Percentiles rank a stretch among this genome's conserved stretches.
Conservation (phyloP, 1,140 invertebrate species). For the Heliconius congener region DNA sequence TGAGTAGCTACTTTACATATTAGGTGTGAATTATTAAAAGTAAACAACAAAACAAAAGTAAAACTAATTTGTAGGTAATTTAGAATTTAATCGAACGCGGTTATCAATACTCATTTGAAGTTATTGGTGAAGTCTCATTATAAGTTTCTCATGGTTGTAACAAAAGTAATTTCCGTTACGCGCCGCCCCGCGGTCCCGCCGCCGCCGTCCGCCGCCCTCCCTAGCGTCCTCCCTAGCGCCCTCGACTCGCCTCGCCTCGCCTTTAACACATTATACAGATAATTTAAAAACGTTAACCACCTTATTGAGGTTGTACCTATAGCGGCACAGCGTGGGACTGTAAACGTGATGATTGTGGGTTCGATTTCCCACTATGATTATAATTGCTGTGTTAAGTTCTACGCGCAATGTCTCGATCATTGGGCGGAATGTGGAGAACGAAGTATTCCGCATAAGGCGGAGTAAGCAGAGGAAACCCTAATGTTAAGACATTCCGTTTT, state of each 20-base stretch:
- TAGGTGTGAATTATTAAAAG: neutral
- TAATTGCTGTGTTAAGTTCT: too few species aligned
- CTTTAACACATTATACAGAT: neutral
- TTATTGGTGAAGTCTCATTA: conserved; percentile 15
- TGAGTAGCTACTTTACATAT: too few species aligned
- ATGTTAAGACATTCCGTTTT: too few species aligned
- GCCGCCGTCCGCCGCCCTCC: neutral
- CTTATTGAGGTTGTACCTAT: neutral
- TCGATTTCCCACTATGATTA: too few species aligned
- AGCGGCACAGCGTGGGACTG: too few species aligned
- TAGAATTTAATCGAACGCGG: neutral
- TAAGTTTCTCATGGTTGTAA: conserved; percentile 26
- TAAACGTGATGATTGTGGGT: too few species aligned
- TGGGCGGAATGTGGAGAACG: too few species aligned
- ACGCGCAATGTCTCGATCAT: too few species aligned
- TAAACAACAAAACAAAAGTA: neutral
- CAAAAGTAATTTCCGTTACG: conserved; percentile 39
- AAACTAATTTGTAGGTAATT: neutral
- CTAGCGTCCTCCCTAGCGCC: neutral
- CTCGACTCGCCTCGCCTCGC: neutral
- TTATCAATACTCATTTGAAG: neutral
- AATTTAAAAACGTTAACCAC: neutral
- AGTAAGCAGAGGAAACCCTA: too few species aligned
- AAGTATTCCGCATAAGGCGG: too few species aligned
- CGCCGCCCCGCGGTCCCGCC: conserved; percentile 4